Percentiles rank a stretch among this genome's conserved stretches.
Evolutionary conservation across 2,797 vertebrate species (phyloP).

Genomic region (Cheirogaleus major): DNA sequence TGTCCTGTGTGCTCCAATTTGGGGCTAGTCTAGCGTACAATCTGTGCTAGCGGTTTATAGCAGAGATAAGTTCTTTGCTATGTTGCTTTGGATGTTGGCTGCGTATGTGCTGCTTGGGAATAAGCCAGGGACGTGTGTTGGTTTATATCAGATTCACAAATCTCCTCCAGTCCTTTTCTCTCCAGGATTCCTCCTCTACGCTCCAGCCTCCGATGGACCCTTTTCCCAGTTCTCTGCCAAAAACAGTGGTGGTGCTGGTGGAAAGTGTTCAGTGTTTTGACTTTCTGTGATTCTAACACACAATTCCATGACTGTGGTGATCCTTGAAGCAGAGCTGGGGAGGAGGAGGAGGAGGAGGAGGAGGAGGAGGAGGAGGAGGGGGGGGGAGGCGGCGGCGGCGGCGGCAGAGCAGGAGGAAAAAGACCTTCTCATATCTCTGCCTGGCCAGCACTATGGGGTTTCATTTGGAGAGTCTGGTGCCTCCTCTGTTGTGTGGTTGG

Average conservation of each 20-base stretch:
- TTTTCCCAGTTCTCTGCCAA: not conserved
- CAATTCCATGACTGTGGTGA: too few relatives aligned
- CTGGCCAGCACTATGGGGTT: rapidly evolving
- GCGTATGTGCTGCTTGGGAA: not conserved
- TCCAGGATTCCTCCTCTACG: too few relatives aligned
- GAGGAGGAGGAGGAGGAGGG: too few relatives aligned
- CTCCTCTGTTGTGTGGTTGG: rapidly evolving
- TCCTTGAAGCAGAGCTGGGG: not conserved
- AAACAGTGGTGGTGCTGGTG: rapidly evolving
- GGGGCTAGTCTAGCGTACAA: too few relatives aligned
- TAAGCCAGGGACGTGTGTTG: too few relatives aligned
- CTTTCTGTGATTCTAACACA: rapidly evolving
- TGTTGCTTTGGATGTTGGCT: too few relatives aligned
- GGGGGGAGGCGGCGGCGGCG: too few relatives aligned
- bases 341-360: rapidly evolving
- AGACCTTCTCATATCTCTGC: not conserved
- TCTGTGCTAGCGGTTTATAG: rapidly evolving
- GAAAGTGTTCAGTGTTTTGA: too few relatives aligned
- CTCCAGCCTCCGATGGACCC: not conserved
- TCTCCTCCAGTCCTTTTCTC: not conserved
- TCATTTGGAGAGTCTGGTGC: not conserved
- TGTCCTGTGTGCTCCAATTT: rapidly evolving
- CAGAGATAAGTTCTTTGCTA: rapidly evolving
- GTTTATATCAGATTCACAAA: not conserved
- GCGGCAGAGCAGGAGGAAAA: not conserved